A percentile compares a stretch with the other conserved stretches of the same genome.
phyloP scores from a whole-genome alignment of 1,140 invertebrate species.

The Pinna nobilis region DNA sequence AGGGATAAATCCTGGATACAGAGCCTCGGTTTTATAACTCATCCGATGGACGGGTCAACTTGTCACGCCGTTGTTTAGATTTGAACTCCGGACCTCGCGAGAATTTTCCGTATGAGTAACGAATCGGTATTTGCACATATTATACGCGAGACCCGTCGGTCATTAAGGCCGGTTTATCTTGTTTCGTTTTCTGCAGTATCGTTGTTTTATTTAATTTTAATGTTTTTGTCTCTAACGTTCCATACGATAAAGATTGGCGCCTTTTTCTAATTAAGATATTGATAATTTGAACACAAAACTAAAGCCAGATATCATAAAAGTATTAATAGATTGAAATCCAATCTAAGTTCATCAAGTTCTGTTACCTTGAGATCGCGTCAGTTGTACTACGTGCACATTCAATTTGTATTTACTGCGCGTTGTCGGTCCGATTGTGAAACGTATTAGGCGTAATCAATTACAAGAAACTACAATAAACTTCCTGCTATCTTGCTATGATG shows the following conservation, averaged over 20 bases:
- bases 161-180: not conserved
- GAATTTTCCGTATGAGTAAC: too few relatives aligned
- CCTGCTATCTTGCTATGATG: not conserved
- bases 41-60: too few relatives aligned
- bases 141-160: too few relatives aligned
- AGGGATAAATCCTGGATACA: too few relatives aligned
- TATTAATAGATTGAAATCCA: not conserved
- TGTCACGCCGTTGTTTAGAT: too few relatives aligned
- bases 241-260: not conserved
- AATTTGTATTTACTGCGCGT: not conserved
- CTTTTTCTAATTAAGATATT: too few relatives aligned
- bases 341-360: not conserved
- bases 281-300: not conserved
- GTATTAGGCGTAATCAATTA: not conserved
- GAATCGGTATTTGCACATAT: too few relatives aligned
- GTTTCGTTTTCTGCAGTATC: not conserved
- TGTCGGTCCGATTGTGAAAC: not conserved
- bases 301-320: not conserved
- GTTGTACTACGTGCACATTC: not conserved
- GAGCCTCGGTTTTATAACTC: too few relatives aligned
- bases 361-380: not conserved
- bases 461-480: conserved; percentile 3
- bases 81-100: too few relatives aligned
- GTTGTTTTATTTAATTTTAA: not conserved
- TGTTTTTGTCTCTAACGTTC: not conserved